These are phyloP conservation scores for Phymanthus crucifer DNA, from an alignment of 92 coral and sea anemone species.

Conservation along the genomic window DNA sequence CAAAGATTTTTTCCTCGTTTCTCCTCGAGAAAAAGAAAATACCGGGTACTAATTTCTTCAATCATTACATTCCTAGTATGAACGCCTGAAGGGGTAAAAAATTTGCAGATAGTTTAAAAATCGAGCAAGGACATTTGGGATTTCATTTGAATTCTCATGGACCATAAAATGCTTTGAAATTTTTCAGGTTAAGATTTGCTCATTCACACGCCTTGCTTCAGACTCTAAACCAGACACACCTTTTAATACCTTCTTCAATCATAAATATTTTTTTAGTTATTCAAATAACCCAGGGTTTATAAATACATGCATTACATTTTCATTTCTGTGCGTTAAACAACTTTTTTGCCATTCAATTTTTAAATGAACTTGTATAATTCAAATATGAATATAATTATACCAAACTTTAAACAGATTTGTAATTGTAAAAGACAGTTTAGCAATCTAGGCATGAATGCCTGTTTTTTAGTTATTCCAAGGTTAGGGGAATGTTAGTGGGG, in stretches of 20 bases:
- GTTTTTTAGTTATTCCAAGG: not conserved
- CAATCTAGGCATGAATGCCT: no score
- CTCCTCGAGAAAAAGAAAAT: not conserved
- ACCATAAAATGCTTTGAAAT: conserved; percentile 2
- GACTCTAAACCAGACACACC: not conserved
- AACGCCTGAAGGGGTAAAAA: not conserved
- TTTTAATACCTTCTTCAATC: not conserved
- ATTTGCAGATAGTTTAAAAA: not conserved
- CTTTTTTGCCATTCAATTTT: no score
- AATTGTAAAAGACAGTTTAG: no score
- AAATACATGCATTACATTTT: not conserved
- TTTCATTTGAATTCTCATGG: not conserved
- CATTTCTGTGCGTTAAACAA: not conserved
- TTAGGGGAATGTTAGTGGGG: no score
- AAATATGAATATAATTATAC: no score
- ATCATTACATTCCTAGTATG: not conserved
- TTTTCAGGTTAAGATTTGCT: not conserved
- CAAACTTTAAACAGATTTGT: no score
- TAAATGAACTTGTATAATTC: no score
- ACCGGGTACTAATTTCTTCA: not conserved
- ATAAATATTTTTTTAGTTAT: not conserved
- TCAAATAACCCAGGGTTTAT: not conserved
- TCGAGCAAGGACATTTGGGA: not conserved
- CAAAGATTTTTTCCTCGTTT: not conserved
- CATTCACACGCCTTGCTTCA: conserved; percentile 11